Evolutionary conservation across 2,113 vertebrate genomes (phyloP).

Genomic region (Corythornis madagascariensis): DNA sequence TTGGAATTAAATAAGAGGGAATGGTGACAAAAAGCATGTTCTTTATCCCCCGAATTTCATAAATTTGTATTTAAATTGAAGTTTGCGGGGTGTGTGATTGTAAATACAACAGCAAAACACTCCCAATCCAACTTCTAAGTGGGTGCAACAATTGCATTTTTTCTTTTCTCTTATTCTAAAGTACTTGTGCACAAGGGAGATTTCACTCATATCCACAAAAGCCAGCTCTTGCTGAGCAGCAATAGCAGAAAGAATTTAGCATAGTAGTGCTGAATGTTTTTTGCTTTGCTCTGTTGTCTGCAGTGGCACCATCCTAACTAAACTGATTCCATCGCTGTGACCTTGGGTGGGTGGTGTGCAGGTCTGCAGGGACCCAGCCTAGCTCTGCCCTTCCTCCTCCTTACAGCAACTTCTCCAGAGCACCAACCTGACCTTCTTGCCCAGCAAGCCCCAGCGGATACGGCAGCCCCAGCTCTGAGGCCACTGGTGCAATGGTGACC

Average conservation of each 20-base stretch:
- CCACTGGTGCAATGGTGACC: neutral
- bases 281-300: neutral
- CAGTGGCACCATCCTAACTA: neutral
- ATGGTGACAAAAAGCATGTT: neutral
- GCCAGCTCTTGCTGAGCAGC: neutral
- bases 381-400: neutral
- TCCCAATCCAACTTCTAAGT: neutral
- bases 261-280: neutral
- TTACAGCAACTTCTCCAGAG: neutral
- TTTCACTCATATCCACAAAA: neutral
- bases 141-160: neutral
- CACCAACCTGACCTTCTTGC: fast-evolving
- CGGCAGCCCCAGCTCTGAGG: neutral
- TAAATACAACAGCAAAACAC: neutral
- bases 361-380: neutral
- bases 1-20: neutral
- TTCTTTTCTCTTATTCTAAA: neutral
- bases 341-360: neutral
- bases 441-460: neutral
- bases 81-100: no score
- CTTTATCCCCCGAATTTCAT: neutral
- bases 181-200: neutral
- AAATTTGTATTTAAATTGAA: neutral
- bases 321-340: fast-evolving
- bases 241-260: neutral